Percentiles rank a stretch among this genome's conserved stretches.
These are phyloP conservation scores for Marisa cornuarietis DNA, from an alignment of 1,140 invertebrate species.

Conservation along the genomic window DNA sequence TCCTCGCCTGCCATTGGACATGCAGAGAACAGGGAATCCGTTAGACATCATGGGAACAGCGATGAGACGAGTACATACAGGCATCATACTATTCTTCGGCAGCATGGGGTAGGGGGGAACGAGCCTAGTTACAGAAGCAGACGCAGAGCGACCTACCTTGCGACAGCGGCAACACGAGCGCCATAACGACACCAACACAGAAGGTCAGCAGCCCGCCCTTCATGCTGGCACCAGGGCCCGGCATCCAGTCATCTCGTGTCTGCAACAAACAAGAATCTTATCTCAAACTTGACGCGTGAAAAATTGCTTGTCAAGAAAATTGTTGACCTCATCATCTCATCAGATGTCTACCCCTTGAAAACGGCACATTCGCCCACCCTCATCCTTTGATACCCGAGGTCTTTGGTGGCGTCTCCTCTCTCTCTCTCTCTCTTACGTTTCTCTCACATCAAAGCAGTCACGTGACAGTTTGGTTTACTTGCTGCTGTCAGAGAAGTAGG, in stretches of 20 bases:
- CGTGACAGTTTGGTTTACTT: too few species aligned
- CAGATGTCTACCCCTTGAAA: too few species aligned
- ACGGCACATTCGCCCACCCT: too few species aligned
- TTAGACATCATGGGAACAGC: neutral
- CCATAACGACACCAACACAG: neutral
- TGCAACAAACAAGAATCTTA: neutral
- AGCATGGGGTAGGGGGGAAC: too few species aligned
- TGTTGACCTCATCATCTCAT: neutral
- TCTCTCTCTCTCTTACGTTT: too few species aligned
- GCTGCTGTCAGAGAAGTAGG: too few species aligned
- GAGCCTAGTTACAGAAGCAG: too few species aligned
- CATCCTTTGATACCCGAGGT: too few species aligned
- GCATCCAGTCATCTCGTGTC: neutral
- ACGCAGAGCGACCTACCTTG: neutral
- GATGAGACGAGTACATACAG: neutral
- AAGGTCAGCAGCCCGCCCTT: neutral
- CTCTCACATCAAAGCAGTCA: too few species aligned
- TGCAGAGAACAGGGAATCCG: neutral
- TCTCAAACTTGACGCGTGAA: too few species aligned
- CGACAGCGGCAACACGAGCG: neutral
- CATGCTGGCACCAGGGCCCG: slow-evolving; percentile 11
- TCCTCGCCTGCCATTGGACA: neutral
- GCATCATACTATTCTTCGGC: neutral
- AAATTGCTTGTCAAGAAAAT: neutral
- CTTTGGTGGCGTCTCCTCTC: too few species aligned